Base-by-base conservation (phyloP, 1,140 invertebrate species). In the Drosophila parabipectinata region DNA sequence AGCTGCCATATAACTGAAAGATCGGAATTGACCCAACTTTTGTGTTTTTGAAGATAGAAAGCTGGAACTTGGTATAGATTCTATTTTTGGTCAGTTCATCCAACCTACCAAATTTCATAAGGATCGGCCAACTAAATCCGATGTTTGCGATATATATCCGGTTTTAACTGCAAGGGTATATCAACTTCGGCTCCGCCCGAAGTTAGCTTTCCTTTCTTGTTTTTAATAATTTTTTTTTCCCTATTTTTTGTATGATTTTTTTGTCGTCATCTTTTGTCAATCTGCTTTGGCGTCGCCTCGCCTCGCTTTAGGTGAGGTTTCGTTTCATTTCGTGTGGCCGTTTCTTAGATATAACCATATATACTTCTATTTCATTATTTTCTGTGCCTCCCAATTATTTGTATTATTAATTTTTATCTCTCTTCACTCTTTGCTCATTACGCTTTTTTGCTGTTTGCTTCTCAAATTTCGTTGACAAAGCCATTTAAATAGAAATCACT, bases 401-500 rank as follows among this genome's bases (percentile, higher is more conserved):
- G 74, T 87, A 78, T 85, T 84, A 84, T 84, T 85, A 85, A 85
- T 85, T 87, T 85, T 87, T 87, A 88, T 85, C 82, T 85, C 82
- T 87, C 82, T 87, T 85, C 82, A 85, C 82, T 87, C 82, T 88
- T 88, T 82, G 83, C 83, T 87, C 82, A 87, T 87, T 87, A 87
- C 82, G 77, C 82, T 62, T 51, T 72, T 61, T 71, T 66, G 55
- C 52, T 55, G 47, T 73, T 79, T 56, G 59, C 71, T 75, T 80
- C 81, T 81, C 74, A 62, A 76, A 81, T 85, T 85, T 88, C 83
- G 82, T 87, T 88, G 83, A 87, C 82, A 88, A 87, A 82, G 82
- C 84, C 82, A 87, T 87, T 87, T 83, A 88, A 88, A 87, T 88
- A 87, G 82, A 87, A 88, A 85, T 87, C 82, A 87, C 64, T 85